A percentile compares a stretch with the other conserved stretches of the same genome.
Evolutionary conservation across 2,888 invertebrate species (phyloP).

Genomic region (Caenorhabditis sp.): DNA sequence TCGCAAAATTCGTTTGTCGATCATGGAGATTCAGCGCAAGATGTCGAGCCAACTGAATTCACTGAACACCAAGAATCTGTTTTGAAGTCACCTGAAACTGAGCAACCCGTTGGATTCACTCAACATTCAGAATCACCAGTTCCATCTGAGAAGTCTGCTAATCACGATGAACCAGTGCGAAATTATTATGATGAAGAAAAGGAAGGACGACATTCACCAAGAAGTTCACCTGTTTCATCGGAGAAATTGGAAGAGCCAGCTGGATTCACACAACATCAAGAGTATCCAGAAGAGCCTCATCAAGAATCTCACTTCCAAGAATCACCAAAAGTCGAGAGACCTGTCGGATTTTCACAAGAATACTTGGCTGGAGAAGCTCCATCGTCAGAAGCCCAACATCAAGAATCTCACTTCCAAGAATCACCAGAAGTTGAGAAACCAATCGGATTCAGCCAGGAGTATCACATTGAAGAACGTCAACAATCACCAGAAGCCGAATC

Average conservation of each 20-base stretch:
- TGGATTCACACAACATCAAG: not conserved
- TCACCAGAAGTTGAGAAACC: no score
- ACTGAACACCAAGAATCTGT: not conserved
- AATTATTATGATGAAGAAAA: not conserved
- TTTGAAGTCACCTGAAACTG: no score
- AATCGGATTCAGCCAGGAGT: constrained; percentile 2
- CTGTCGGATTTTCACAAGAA: not conserved
- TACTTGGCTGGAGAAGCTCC: no score
- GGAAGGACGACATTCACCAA: not conserved
- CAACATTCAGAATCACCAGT: constrained; percentile 2
- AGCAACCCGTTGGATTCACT: not conserved
- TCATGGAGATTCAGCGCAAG: constrained; percentile 7
- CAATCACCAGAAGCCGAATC: no score
- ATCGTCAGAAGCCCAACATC: no score
- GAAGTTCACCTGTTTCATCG: constrained; percentile 3
- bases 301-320: constrained; percentile 1
- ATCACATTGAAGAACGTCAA: constrained; percentile 3
- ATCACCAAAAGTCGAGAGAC: constrained; percentile 5
- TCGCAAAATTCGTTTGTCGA: not conserved
- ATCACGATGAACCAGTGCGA: not conserved
- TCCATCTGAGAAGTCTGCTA: not conserved
- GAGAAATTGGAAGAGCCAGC: not conserved
- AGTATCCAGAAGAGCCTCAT: not conserved
- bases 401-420: no score
- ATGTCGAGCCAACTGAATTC: not conserved